A percentile compares a stretch with the other conserved stretches of the same genome.
phyloP scores from a whole-genome alignment of 2,113 vertebrate genomes.

The Peromyscus californicus region DNA sequence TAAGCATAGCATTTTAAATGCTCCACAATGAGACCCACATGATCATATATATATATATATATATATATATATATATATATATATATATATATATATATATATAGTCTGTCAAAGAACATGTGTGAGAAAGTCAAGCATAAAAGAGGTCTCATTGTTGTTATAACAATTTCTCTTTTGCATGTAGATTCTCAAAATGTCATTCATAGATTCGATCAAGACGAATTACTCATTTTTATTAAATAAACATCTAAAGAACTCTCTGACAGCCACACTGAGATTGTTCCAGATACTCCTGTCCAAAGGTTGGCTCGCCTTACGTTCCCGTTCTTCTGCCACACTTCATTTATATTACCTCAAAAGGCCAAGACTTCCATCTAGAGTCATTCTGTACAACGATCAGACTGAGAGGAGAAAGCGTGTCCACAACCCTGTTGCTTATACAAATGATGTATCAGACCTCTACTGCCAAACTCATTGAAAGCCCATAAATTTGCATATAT shows the following conservation, averaged over 20 bases:
- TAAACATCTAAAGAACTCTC: background rate
- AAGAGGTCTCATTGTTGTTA: background rate
- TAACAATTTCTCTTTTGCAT: constrained; percentile 46
- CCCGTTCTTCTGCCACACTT: background rate
- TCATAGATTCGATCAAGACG: background rate
- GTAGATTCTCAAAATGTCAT: background rate
- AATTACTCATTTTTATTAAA: background rate
- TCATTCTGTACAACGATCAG: constrained; percentile 21
- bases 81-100: too few species aligned
- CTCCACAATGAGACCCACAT: background rate
- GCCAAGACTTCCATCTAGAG: background rate
- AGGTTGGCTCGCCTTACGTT: background rate
- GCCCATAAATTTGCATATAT: constrained; percentile 87
- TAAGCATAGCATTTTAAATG: background rate
- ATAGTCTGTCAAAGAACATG: too few species aligned
- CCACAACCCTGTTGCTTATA: constrained; percentile 62
- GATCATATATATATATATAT: background rate
- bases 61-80: background rate
- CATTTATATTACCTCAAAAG: constrained; percentile 30
- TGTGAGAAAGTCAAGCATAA: background rate
- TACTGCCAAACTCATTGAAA: constrained; percentile 79
- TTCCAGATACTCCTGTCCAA: constrained; percentile 13
- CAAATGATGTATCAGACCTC: constrained; percentile 83
- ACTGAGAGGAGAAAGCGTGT: constrained; percentile 56
- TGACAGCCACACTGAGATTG: background rate